Percentiles rank a stretch among this genome's conserved stretches.
Conservation (phyloP, 2,888 invertebrate genomes). For the Crocallis elinguaria region DNA sequence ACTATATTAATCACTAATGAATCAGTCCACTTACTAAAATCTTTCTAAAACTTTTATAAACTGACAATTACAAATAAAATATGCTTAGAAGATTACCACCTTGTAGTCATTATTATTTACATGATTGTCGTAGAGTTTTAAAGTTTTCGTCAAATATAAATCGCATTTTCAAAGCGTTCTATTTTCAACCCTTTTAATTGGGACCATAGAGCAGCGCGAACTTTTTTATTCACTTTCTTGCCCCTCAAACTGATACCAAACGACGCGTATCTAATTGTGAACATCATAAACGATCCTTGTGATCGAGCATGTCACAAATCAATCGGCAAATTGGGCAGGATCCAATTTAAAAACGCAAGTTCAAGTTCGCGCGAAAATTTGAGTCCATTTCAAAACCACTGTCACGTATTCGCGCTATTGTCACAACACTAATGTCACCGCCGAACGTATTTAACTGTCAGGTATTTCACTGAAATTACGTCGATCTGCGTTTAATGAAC, state of each 20-base stretch:
- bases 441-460: conserved; percentile 67
- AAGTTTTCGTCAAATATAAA: conserved; percentile 34
- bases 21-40: conserved; percentile 12
- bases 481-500: conserved; percentile 80
- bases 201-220: conserved; percentile 20
- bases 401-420: conserved; percentile 41
- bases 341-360: conserved; percentile 55
- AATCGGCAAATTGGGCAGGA: conserved; percentile 61
- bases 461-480: conserved; percentile 78
- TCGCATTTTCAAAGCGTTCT: conserved; percentile 14
- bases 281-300: conserved; percentile 74
- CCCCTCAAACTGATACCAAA: conserved; percentile 71
- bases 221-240: conserved; percentile 74
- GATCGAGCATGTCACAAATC: conserved; percentile 74
- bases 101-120: conserved; percentile 40
- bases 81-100: conserved; percentile 38
- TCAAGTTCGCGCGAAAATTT: conserved; percentile 75
- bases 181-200: conserved; percentile 17
- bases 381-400: conserved; percentile 47
- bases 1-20: not conserved
- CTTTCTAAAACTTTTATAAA: conserved; percentile 7
- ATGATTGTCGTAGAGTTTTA: conserved; percentile 30
- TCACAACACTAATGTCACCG: conserved; percentile 61
- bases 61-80: conserved; percentile 27
- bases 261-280: conserved; percentile 76